phyloP scores from a whole-genome alignment of 2,113 vertebrate species.

The Chauna torquata region DNA sequence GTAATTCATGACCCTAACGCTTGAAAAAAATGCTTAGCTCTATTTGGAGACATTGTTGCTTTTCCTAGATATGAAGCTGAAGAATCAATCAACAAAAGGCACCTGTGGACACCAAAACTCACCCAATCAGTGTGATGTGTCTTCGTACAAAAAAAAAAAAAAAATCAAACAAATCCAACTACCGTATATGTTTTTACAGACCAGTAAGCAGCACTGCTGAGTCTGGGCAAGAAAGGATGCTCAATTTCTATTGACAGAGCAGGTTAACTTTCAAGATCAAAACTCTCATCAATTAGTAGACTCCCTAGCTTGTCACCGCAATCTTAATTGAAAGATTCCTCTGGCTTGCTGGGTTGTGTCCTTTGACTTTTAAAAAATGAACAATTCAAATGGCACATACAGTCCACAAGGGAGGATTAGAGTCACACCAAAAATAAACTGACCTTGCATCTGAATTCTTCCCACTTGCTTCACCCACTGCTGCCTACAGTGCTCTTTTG shows the following conservation, averaged over 20 bases:
- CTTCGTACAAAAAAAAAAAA: constrained; percentile 40
- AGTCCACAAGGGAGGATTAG: background rate
- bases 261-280: constrained; percentile 15
- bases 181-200: constrained; percentile 24
- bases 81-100: constrained; percentile 71
- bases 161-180: constrained; percentile 67
- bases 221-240: background rate
- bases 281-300: background rate
- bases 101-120: constrained; percentile 72
- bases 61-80: constrained; percentile 48
- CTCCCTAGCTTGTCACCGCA: background rate
- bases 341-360: constrained; percentile 3
- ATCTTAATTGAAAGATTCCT: constrained; percentile 16
- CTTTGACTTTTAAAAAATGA: constrained; percentile 14
- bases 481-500: background rate
- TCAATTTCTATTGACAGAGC: background rate
- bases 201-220: background rate
- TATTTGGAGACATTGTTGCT: constrained; percentile 44
- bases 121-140: constrained; percentile 47
- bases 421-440: background rate
- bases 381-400: background rate
- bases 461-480: background rate
- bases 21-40: constrained; percentile 26
- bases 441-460: background rate
- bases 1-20: background rate